phyloP scores from a whole-genome alignment of 2,888 invertebrate species.

The Lasioglossum pauxillum region DNA sequence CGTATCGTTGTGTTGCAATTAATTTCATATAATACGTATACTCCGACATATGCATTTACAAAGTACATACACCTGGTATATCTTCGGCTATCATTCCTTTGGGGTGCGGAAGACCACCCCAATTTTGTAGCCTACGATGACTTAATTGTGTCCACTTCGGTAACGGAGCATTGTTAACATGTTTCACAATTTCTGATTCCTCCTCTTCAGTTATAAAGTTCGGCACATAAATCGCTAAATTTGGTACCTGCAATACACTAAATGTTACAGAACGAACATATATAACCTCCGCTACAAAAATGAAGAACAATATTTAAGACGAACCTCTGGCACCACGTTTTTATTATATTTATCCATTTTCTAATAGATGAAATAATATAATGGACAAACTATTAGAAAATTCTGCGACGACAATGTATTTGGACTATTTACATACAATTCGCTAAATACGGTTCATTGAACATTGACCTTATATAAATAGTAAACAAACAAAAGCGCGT shows the following conservation, averaged over 20 bases:
- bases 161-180: conserved; percentile 92
- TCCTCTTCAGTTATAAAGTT: conserved; percentile 93
- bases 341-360: conserved; percentile 49
- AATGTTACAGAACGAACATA: neutral
- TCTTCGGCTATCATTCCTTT: conserved; percentile 97
- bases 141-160: conserved; percentile 98
- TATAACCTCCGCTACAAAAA: conserved; percentile 43
- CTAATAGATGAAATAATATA: neutral
- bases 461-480: too few relatives aligned
- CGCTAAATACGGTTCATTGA: neutral
- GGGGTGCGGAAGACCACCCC: conserved; percentile 97
- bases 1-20: neutral
- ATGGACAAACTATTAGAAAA: neutral
- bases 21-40: neutral
- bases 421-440: neutral
- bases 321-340: conserved; percentile 59
- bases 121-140: conserved; percentile 97
- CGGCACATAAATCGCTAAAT: conserved; percentile 92
- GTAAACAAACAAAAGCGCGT: conserved; percentile 10
- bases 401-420: neutral
- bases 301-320: conserved; percentile 3
- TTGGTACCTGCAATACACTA: conserved; percentile 85
- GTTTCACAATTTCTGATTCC: conserved; percentile 89
- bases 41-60: neutral
- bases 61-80: conserved; percentile 87